Conservation (phyloP, 1,140 invertebrate genomes). For the Drosophila tani region DNA sequence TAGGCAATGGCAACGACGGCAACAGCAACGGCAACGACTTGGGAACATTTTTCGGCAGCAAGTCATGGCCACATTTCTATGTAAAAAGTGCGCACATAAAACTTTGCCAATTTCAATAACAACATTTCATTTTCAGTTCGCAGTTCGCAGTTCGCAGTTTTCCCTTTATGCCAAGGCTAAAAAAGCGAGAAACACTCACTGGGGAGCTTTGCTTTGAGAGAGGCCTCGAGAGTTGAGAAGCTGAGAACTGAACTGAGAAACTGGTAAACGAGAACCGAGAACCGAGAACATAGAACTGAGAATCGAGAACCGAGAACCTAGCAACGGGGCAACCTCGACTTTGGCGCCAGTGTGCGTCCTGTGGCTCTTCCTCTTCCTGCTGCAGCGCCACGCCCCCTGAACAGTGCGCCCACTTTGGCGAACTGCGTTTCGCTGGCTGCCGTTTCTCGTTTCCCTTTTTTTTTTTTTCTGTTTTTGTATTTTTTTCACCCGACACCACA, state of each 20-base stretch:
- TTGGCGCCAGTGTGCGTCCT: constrained; percentile 74
- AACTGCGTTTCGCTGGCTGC: constrained; percentile 37
- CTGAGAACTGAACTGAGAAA: constrained; percentile 19
- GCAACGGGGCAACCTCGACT: constrained; percentile 25
- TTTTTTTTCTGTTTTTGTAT: constrained; percentile 9
- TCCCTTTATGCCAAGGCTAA: constrained; percentile 35
- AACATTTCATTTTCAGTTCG: constrained; percentile 79
- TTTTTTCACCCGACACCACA: constrained; percentile 60
- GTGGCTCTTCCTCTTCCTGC: constrained; percentile 47
- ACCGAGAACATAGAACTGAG: constrained; percentile 5
- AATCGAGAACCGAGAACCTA: background rate
- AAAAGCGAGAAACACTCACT: constrained; percentile 56
- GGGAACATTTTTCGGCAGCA: constrained; percentile 67
- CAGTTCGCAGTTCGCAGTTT: constrained; percentile 49
- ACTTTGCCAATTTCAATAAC: constrained; percentile 83
- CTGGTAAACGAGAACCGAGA: constrained; percentile 14
- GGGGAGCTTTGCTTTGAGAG: constrained; percentile 51
- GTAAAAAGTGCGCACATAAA: constrained; percentile 78
- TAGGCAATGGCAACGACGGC: constrained; percentile 53
- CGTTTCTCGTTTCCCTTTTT: constrained; percentile 19
- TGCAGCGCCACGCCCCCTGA: constrained; percentile 25
- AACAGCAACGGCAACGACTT: constrained; percentile 37
- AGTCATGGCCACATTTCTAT: constrained; percentile 82
- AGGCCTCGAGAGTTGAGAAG: constrained; percentile 30
- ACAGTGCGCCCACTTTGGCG: constrained; percentile 10